A percentile compares a stretch with the other conserved stretches of the same genome.
Conservation (phyloP, 64 coral and sea anemone species). For the Pocillopora verrucosa region DNA sequence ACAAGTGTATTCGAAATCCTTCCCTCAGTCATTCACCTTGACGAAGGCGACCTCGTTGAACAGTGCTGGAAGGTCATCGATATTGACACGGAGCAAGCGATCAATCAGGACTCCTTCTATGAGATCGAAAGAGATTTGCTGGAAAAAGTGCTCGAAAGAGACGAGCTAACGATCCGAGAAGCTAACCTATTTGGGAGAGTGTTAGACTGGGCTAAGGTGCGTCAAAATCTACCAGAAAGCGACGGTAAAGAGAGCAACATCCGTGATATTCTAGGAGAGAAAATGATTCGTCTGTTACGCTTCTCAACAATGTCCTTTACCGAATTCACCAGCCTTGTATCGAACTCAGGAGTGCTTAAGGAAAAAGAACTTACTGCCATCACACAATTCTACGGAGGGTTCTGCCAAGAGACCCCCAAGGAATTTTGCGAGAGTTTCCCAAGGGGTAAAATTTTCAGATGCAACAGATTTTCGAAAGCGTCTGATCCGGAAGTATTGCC, state of each 20-base stretch:
- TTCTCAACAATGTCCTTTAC: constrained; percentile 44
- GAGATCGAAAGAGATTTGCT: constrained; percentile 29
- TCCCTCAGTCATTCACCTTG: constrained; percentile 2
- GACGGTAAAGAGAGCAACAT: constrained; percentile 37
- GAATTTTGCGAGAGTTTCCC: neutral
- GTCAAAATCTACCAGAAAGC: constrained; percentile 1
- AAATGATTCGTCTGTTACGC: constrained; percentile 17
- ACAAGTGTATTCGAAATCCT: constrained; percentile 40
- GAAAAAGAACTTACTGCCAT: constrained; percentile 24
- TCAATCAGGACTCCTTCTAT: constrained; percentile 15
- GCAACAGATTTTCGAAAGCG: neutral
- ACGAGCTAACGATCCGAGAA: constrained; percentile 51
- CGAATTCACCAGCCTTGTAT: constrained; percentile 21
- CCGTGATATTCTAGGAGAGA: constrained; percentile 38
- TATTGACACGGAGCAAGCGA: constrained; percentile 29
- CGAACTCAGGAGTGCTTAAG: constrained; percentile 39
- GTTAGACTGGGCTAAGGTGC: constrained; percentile 15
- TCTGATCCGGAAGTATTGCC: neutral
- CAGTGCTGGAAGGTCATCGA: constrained; percentile 53
- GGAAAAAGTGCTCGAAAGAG: constrained; percentile 41
- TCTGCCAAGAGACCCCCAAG: neutral
- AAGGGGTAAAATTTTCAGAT: neutral
- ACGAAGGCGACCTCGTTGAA: constrained; percentile 32
- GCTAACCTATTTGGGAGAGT: constrained; percentile 31
- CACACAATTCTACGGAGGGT: constrained; percentile 14